phyloP scores from a whole-genome alignment of 2,797 vertebrate species.

The Lagocephalus sceleratus region DNA sequence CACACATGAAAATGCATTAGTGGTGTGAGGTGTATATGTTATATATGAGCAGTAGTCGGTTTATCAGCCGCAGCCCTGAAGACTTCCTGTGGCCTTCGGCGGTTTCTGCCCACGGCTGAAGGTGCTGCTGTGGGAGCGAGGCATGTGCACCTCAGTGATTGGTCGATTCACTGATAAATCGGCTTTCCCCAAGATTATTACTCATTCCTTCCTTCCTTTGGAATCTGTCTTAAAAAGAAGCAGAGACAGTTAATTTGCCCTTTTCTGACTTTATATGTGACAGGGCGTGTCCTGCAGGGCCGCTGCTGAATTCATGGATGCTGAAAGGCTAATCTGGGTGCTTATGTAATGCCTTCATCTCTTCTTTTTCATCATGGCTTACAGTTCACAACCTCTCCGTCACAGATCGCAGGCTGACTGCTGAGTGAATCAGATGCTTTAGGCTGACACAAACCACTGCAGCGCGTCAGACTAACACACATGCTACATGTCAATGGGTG shows the following conservation, averaged over 20 bases:
- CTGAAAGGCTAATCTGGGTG: conserved; percentile 1
- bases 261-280: background rate
- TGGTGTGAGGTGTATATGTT: too few relatives aligned
- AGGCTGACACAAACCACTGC: conserved; percentile 28
- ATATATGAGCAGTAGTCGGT: too few relatives aligned
- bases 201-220: background rate
- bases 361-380: conserved; percentile 23
- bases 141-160: too few relatives aligned
- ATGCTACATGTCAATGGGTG: background rate
- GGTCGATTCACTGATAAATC: background rate
- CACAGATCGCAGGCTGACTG: conserved; percentile 11
- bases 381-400: background rate
- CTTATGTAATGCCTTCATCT: conserved; percentile 30
- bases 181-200: background rate
- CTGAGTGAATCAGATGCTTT: conserved; percentile 47
- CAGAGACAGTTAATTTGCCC: background rate
- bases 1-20: too few relatives aligned
- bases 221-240: background rate
- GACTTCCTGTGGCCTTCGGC: too few relatives aligned
- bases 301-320: background rate
- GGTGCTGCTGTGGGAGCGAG: too few relatives aligned
- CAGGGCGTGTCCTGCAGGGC: background rate
- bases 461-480: conserved; percentile 35
- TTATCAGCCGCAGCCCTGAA: too few relatives aligned
- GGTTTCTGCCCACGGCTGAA: too few relatives aligned